phyloP scores from a whole-genome alignment of 2,888 invertebrate species.

The Clanis bilineata region DNA sequence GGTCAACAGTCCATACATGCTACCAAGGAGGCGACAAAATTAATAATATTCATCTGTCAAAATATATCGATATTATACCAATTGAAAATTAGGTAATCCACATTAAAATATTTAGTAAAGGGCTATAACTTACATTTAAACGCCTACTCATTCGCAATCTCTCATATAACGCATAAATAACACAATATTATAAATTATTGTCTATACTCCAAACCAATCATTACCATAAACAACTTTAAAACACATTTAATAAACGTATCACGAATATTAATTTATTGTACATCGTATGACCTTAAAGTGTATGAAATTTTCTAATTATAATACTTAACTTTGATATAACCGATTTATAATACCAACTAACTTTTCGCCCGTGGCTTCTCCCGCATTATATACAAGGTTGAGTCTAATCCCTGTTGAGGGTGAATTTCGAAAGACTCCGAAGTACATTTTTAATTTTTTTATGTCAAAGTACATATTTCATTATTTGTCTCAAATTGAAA shows the following conservation, averaged over 20 bases:
- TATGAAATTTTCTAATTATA: slow-evolving; percentile 18
- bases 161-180: neutral
- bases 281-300: slow-evolving; percentile 16
- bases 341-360: slow-evolving; percentile 7
- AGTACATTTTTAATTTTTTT: too few relatives aligned
- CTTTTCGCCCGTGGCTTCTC: too few relatives aligned
- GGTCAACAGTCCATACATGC: too few relatives aligned
- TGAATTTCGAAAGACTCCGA: too few relatives aligned
- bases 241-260: slow-evolving; percentile 18
- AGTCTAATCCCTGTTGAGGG: too few relatives aligned
- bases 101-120: neutral
- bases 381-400: too few relatives aligned
- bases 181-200: slow-evolving; percentile 16
- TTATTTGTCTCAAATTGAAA: too few relatives aligned
- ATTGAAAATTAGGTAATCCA: neutral
- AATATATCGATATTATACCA: too few relatives aligned
- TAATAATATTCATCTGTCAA: too few relatives aligned
- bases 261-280: slow-evolving; percentile 22
- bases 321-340: slow-evolving; percentile 27
- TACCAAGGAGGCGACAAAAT: too few relatives aligned
- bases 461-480: too few relatives aligned
- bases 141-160: neutral
- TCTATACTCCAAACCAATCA: slow-evolving; percentile 14
- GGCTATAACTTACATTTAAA: neutral
- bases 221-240: slow-evolving; percentile 17